Conservation (phyloP, 2,797 vertebrate species). For the Sciurus carolinensis region DNA sequence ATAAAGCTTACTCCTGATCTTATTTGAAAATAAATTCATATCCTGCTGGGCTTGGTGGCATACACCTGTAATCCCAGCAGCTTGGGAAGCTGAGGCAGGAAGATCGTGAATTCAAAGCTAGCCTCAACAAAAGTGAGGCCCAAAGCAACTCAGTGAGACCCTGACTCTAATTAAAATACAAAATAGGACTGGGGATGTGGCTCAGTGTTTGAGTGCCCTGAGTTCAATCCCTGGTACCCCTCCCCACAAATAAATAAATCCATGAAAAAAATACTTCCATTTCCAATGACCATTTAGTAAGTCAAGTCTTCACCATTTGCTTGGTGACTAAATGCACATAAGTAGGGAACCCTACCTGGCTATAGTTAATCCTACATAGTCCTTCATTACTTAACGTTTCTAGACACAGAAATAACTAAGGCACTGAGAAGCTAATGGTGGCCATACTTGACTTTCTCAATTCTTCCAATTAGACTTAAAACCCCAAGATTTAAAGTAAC, state of each 20-base stretch:
- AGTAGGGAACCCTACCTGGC: not conserved
- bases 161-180: too few species aligned
- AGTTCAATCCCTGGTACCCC: too few species aligned
- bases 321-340: not conserved
- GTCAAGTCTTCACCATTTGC: not conserved
- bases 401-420: not conserved
- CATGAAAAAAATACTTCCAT: not conserved
- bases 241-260: not conserved
- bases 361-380: not conserved
- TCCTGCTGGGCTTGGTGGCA: too few species aligned
- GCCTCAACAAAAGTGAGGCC: too few species aligned
- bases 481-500: not conserved
- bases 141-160: too few species aligned
- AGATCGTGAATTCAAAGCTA: too few species aligned
- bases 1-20: not conserved
- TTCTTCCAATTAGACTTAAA: not conserved
- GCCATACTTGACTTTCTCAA: not conserved
- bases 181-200: too few species aligned
- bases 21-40: conserved; percentile 42
- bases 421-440: not conserved
- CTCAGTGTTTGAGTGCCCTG: too few species aligned
- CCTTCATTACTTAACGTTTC: not conserved
- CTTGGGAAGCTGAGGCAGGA: too few species aligned
- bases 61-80: too few species aligned
- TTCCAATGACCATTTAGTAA: not conserved